Evolutionary conservation across 2,797 vertebrate genomes (phyloP).

Genomic region (Macropus fuliginosus): DNA sequence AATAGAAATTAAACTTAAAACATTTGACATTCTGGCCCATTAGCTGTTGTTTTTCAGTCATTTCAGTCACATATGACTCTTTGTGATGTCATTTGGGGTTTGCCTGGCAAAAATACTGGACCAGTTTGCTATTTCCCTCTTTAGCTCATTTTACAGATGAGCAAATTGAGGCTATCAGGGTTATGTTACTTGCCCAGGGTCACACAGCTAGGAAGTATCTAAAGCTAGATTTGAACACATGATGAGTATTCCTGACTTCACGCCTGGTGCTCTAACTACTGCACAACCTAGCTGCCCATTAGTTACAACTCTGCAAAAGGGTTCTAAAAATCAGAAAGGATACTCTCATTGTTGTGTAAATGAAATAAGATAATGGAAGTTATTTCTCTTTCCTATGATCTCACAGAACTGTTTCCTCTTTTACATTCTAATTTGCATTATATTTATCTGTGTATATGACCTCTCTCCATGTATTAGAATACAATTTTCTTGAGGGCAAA

Average conservation of each 20-base stretch:
- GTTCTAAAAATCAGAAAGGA: not conserved
- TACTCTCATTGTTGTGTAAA: not conserved
- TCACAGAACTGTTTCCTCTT: not conserved
- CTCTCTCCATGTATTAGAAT: not conserved
- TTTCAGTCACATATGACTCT: not conserved
- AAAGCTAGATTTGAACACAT: too few species aligned
- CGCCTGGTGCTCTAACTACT: too few species aligned
- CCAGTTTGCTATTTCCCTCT: not conserved
- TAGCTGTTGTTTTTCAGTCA: not conserved
- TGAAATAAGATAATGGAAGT: not conserved
- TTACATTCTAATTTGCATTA: not conserved
- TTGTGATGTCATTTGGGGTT: not conserved
- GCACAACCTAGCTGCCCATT: not conserved
- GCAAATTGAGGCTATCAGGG: not conserved
- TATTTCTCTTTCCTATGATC: not conserved
- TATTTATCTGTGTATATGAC: not conserved
- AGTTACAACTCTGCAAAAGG: not conserved
- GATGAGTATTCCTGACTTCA: not conserved
- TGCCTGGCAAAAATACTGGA: not conserved
- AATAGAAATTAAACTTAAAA: not conserved
- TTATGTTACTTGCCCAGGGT: not conserved
- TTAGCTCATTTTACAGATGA: not conserved
- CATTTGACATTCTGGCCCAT: not conserved
- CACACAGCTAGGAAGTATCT: too few species aligned
- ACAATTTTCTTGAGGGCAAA: not conserved